phyloP scores from a whole-genome alignment of 2,113 vertebrate species.

The Cervus canadensis region DNA sequence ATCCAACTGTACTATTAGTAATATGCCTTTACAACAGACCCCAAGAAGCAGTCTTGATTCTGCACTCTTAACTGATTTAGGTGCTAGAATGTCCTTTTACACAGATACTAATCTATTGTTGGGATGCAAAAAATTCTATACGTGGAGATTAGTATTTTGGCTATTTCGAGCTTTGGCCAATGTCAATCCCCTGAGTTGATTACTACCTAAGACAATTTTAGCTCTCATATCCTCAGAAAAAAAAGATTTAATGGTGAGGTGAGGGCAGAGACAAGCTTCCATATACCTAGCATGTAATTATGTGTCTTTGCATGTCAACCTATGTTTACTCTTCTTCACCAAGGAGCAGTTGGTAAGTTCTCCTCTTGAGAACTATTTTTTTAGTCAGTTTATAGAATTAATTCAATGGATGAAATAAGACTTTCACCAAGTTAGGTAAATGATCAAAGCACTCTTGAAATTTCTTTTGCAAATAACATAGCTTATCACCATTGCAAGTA shows the following conservation, averaged over 20 bases:
- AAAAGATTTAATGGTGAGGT: slow-evolving; percentile 64
- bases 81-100: not conserved
- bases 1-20: not conserved
- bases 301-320: slow-evolving; percentile 42
- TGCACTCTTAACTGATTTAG: not conserved
- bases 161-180: not conserved
- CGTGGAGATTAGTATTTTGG: not conserved
- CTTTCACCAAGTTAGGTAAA: slow-evolving; percentile 3
- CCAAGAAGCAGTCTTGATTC: not conserved
- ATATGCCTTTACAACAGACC: not conserved
- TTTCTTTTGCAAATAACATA: not conserved
- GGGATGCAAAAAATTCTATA: not conserved
- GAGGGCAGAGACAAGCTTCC: slow-evolving; percentile 72
- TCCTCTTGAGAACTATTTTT: slow-evolving; percentile 39
- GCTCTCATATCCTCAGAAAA: slow-evolving; percentile 59
- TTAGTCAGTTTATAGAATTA: not conserved
- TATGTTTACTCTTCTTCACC: slow-evolving; percentile 62
- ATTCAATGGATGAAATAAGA: slow-evolving; percentile 25
- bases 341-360: slow-evolving; percentile 49
- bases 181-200: slow-evolving; percentile 57
- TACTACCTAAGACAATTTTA: slow-evolving; percentile 71
- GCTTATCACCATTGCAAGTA: not conserved
- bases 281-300: slow-evolving; percentile 67
- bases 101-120: not conserved
- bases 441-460: slow-evolving; percentile 2